phyloP scores from a whole-genome alignment of 2,888 invertebrate species.

The Halictus ligatus region DNA sequence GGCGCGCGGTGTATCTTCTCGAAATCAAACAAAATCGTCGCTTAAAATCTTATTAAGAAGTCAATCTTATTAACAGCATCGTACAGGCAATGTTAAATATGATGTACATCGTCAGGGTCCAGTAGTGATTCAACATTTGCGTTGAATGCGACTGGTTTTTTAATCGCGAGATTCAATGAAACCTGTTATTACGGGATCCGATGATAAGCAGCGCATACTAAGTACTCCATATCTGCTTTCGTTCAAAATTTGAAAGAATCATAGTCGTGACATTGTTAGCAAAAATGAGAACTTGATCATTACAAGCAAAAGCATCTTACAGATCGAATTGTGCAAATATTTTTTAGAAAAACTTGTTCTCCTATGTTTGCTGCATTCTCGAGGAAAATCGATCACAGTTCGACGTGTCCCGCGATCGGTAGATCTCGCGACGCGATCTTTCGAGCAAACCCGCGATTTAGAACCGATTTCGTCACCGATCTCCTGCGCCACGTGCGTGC shows the following conservation, averaged over 20 bases:
- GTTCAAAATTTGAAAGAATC: not conserved
- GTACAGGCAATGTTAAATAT: not conserved
- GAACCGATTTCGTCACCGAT: constrained; percentile 32
- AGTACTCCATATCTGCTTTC: not conserved
- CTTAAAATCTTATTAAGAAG: not conserved
- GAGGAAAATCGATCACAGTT: not conserved
- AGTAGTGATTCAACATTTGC: not conserved
- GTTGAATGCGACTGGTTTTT: not conserved
- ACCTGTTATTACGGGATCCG: not conserved
- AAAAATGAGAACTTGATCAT: too few relatives aligned
- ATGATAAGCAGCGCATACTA: not conserved
- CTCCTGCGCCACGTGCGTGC: constrained; percentile 24
- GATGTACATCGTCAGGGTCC: not conserved
- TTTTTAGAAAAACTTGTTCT: not conserved
- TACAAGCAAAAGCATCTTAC: not conserved
- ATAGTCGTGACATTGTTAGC: too few relatives aligned
- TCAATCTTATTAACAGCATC: not conserved
- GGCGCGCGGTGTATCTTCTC: not conserved
- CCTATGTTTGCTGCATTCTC: not conserved
- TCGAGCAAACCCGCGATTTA: constrained; percentile 31
- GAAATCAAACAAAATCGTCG: not conserved
- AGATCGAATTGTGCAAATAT: not conserved
- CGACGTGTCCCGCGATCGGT: constrained; percentile 1
- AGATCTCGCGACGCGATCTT: constrained; percentile 17
- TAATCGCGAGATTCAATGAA: not conserved